Base-by-base conservation (phyloP, 1,140 invertebrate species). In the Stenopsyche tienmushanensis region DNA sequence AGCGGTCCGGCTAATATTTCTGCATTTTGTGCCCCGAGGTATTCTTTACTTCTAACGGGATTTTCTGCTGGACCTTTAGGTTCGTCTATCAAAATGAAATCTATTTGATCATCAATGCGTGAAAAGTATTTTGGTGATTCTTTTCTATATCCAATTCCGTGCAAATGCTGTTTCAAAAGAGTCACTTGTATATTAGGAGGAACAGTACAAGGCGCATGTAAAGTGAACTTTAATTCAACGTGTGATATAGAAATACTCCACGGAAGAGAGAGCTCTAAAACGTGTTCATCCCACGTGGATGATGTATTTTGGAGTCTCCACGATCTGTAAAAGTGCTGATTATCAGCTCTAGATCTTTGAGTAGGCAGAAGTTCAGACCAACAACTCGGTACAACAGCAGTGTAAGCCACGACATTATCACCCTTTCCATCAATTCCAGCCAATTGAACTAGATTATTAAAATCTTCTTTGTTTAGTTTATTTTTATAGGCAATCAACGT, bases 321-420 rank as follows among this genome's bases (percentile, higher is more conserved):
- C 0, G 90, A 92, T 62, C 91, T 83, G 3, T 90, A 92, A 55
- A 88, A 85, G 71, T 92, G 88, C 63, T 90, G 87, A 71, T 90
- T 89, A 71, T 93, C 91, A 1, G 85, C 84, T 68, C 93, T 83
- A 67, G 94, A 92, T 63, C 93, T 87, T 73, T 94, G 92, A 17
- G 91, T 91, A 65, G 95, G 93, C 71, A 93, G 91, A 72, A 96
- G 85, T 81, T 96, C 92, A 67, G 86, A 90, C 94, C 93, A 96
- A 77, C 93, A 96, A 23, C 91, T 87, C 1, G 93, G 92, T 0
- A 95, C 91, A n/a, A 92, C 93, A 3, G 92, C 92, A 52, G 89
- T 87, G 73, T 93, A 95, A 1, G 86, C 84, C 68, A 75, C 84
- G 77, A 74, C 84, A 72, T 73, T 83, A 75, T 78, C 85, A 84